A percentile compares a stretch with the other conserved stretches of the same genome.
phyloP scores from a whole-genome alignment of 1,140 invertebrate genomes.

The Drosophila persimilis region DNA sequence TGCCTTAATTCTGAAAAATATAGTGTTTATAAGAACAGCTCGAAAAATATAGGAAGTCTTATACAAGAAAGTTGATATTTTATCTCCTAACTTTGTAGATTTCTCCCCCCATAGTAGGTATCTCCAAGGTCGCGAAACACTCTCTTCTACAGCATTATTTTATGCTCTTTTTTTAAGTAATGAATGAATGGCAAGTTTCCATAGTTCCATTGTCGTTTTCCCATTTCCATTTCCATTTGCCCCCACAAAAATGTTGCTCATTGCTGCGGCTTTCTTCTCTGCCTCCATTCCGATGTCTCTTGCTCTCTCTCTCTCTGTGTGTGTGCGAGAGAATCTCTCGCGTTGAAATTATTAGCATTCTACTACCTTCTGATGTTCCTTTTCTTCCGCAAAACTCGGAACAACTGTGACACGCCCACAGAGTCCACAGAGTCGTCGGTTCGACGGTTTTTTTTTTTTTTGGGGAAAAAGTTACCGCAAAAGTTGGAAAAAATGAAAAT shows the following conservation, averaged over 20 bases:
- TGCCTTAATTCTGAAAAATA: too few relatives aligned
- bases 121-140: slow-evolving; percentile 17
- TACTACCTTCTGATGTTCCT: slow-evolving; percentile 9
- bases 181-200: slow-evolving; percentile 77
- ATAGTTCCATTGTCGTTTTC: slow-evolving; percentile 69
- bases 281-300: background rate
- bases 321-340: slow-evolving; percentile 19
- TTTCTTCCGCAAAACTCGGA: slow-evolving; percentile 6
- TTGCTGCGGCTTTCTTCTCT: slow-evolving; percentile 26
- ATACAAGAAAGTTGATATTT: too few relatives aligned
- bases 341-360: slow-evolving; percentile 68
- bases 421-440: slow-evolving; percentile 16
- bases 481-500: slow-evolving; percentile 60
- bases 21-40: too few relatives aligned
- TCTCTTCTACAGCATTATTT: background rate
- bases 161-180: slow-evolving; percentile 57
- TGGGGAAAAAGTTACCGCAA: slow-evolving; percentile 54
- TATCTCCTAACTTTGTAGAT: too few relatives aligned
- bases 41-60: too few relatives aligned
- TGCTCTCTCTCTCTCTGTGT: slow-evolving; percentile 9
- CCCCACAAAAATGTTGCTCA: slow-evolving; percentile 19
- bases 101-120: slow-evolving; percentile 5
- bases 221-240: slow-evolving; percentile 30
- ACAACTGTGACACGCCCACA: slow-evolving; percentile 56
- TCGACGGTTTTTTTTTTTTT: slow-evolving; percentile 16